A percentile compares a stretch with the other conserved stretches of the same genome.
phyloP scores from a whole-genome alignment of 2,888 invertebrate species.

The Chymomyza procnemis region DNA sequence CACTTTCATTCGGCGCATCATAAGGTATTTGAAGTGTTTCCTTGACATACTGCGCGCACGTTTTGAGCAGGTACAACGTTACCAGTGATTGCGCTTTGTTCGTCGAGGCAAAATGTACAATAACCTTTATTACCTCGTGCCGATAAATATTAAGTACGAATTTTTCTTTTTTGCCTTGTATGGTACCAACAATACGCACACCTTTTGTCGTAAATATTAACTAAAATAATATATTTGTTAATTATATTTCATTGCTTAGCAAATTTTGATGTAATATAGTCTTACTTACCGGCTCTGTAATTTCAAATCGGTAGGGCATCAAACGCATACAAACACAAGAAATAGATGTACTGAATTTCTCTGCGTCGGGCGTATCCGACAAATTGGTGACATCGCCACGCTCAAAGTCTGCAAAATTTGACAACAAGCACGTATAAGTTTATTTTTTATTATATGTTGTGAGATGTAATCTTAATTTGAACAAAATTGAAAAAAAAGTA shows the following conservation, averaged over 20 bases:
- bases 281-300: slow-evolving; percentile 84
- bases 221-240: slow-evolving; percentile 73
- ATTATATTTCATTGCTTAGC: neutral
- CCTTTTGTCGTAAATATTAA: slow-evolving; percentile 81
- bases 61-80: slow-evolving; percentile 87
- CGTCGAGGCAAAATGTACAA: slow-evolving; percentile 86
- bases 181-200: slow-evolving; percentile 81
- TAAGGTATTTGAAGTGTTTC: slow-evolving; percentile 84
- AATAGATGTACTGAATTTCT: slow-evolving; percentile 81
- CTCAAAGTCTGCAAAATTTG: slow-evolving; percentile 80
- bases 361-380: slow-evolving; percentile 77
- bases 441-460: neutral
- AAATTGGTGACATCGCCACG: slow-evolving; percentile 80
- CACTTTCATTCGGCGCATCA: slow-evolving; percentile 58
- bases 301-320: slow-evolving; percentile 89
- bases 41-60: slow-evolving; percentile 85
- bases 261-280: neutral
- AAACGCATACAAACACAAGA: slow-evolving; percentile 89
- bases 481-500: no score
- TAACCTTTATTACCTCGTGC: slow-evolving; percentile 85
- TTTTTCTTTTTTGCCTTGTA: slow-evolving; percentile 79
- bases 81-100: slow-evolving; percentile 82
- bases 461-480: neutral
- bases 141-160: slow-evolving; percentile 82
- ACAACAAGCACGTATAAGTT: neutral